Base-by-base conservation (phyloP, 2,113 vertebrate species). In the Vireo altiloquus region DNA sequence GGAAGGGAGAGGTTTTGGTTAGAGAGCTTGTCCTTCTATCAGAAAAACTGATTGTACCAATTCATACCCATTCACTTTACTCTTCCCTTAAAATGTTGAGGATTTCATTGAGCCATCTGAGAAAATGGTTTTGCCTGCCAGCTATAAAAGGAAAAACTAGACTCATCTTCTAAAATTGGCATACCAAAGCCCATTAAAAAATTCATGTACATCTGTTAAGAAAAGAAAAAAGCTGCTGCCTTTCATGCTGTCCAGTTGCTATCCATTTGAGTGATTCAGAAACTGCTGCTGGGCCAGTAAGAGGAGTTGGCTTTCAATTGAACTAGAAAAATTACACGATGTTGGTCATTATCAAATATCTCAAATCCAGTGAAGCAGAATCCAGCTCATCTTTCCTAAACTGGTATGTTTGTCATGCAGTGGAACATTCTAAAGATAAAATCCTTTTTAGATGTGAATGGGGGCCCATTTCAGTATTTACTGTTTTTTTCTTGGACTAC, bases 281-380 rank as follows among this genome's bases (percentile, higher is more conserved):
- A 93, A 47, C 61, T 87, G 21, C 37, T 77, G 31, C n/a, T 93
- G 46, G 27, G 17, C 24, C 35, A 75, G 37, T 72, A 60, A 77
- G 42, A 93, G 30, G 52, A 40, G 13, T 3, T 81, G 61, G 5
- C 35, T 82, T 93, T 85, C 33, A 66, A 7, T 54, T 78, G 82
- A 70, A 69, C 28, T 60, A 49, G 25, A 39, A 86, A 65, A 46
- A 65, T 49, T 63, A 33, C 7, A 5, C 14, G 3, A 24, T 70
- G 7, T 42, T 84, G 77, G 54, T 71, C 7, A 30, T 82, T 91
- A 28, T 52, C 37, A 84, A 90, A 47, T 89, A 72, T 35, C 50
- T 82, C 46, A 65, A 82, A 87, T 94, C 75, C 59, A 35, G 23
- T 94, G 87, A 97, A 93, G 89, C 89, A 96, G 71, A 94, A 90